These are phyloP conservation scores for Ctenopoma multispine DNA, from an alignment of 2,797 vertebrate genomes.

Conservation along the genomic window DNA sequence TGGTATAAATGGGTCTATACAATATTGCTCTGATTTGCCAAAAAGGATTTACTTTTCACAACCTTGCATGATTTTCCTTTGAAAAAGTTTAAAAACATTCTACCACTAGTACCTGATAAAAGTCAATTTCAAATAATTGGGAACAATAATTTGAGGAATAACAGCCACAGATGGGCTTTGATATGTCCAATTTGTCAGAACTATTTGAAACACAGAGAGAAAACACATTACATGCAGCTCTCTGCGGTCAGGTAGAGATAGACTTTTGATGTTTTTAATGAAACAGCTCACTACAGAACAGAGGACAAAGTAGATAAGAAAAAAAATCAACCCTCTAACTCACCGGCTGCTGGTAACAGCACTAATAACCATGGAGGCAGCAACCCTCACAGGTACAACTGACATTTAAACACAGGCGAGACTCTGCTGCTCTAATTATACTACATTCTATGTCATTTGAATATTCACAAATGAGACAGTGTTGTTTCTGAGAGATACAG, in stretches of 20 bases:
- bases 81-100: neutral
- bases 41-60: neutral
- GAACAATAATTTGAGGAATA: conserved; percentile 4
- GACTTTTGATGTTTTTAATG: conserved; percentile 28
- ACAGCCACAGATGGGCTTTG: conserved; percentile 29
- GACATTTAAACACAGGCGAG: conserved; percentile 44
- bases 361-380: conserved; percentile 12
- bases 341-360: conserved; percentile 1
- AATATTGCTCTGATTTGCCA: neutral
- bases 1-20: neutral
- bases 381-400: conserved; percentile 43
- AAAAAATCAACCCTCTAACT: neutral
- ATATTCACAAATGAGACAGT: conserved; percentile 30
- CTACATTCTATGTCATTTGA: conserved; percentile 31
- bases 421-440: conserved; percentile 1
- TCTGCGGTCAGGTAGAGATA: conserved; percentile 1
- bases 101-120: conserved; percentile 3
- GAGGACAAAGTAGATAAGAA: conserved; percentile 16
- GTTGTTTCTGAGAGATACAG: conserved; percentile 19
- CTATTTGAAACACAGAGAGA: conserved; percentile 8
- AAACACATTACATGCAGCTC: neutral
- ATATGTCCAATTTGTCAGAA: conserved; percentile 26
- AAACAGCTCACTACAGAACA: conserved; percentile 13
- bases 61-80: neutral
- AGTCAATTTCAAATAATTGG: conserved; percentile 11